phyloP scores from a whole-genome alignment of 2,797 vertebrate species.

The Vireo griseus region DNA sequence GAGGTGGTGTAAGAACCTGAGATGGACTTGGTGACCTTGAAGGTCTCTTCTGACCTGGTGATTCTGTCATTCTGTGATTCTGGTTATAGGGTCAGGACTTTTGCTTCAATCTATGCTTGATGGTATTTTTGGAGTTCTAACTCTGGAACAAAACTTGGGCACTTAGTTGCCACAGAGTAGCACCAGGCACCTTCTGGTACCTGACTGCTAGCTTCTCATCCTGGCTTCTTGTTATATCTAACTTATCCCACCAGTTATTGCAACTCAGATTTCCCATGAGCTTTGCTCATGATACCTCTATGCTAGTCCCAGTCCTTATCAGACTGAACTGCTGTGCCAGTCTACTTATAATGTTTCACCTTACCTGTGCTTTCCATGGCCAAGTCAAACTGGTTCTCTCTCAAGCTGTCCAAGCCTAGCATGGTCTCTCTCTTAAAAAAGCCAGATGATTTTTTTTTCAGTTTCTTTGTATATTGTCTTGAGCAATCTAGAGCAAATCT shows the following conservation, averaged over 20 bases:
- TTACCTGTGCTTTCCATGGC: neutral
- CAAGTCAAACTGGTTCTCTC: neutral
- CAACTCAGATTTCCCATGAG: neutral
- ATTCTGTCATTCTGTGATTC: neutral
- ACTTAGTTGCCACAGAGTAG: neutral
- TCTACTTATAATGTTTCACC: neutral
- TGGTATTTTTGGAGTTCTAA: neutral
- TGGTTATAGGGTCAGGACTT: neutral
- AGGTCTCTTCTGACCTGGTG: neutral
- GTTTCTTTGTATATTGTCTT: neutral
- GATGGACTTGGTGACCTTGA: neutral
- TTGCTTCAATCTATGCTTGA: accelerated
- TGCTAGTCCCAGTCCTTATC: neutral
- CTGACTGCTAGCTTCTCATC: neutral
- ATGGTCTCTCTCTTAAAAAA: neutral
- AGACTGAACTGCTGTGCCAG: neutral
- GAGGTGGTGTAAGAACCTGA: neutral
- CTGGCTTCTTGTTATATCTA: neutral
- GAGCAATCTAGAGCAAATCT: neutral
- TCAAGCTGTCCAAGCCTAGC: neutral
- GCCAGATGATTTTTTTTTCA: neutral
- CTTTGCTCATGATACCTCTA: neutral
- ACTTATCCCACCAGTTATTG: neutral
- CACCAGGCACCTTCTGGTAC: neutral
- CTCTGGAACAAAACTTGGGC: neutral